Percentiles rank a stretch among this genome's conserved stretches.
Conservation (phyloP, 2,113 vertebrate genomes). For the Rana temporaria region DNA sequence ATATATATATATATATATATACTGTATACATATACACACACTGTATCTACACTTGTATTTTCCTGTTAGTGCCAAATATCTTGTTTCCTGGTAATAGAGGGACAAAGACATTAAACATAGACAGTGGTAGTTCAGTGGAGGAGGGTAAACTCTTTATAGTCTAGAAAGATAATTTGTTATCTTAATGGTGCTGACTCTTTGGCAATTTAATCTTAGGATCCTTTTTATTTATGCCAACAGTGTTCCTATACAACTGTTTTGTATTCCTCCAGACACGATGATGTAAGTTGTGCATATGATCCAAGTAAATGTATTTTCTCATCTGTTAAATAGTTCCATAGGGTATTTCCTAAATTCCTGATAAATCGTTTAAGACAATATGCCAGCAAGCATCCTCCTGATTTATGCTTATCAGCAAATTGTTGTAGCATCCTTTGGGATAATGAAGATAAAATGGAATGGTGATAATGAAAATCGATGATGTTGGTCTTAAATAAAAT, state of each 20-base stretch:
- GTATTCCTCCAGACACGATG: slow-evolving; percentile 17
- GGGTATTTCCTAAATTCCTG: slow-evolving; percentile 36
- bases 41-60: neutral
- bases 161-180: slow-evolving; percentile 44
- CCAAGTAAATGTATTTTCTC: slow-evolving; percentile 29
- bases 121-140: slow-evolving; percentile 18
- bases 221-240: slow-evolving; percentile 40
- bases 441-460: neutral
- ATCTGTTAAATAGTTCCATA: slow-evolving; percentile 30
- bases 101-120: slow-evolving; percentile 30
- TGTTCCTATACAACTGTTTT: slow-evolving; percentile 24
- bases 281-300: slow-evolving; percentile 21
- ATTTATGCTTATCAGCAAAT: slow-evolving; percentile 35
- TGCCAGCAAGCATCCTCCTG: slow-evolving; percentile 24
- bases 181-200: slow-evolving; percentile 42
- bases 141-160: slow-evolving; percentile 24
- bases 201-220: slow-evolving; percentile 42
- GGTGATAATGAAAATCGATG: slow-evolving; percentile 18
- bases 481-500: neutral
- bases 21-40: neutral
- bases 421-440: slow-evolving; percentile 5
- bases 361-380: slow-evolving; percentile 35
- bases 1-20: no score
- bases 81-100: slow-evolving; percentile 19
- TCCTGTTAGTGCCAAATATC: neutral